These are phyloP conservation scores for Pseudomyrmex cubaensis DNA, from an alignment of 1,140 invertebrate species.

Conservation along the genomic window DNA sequence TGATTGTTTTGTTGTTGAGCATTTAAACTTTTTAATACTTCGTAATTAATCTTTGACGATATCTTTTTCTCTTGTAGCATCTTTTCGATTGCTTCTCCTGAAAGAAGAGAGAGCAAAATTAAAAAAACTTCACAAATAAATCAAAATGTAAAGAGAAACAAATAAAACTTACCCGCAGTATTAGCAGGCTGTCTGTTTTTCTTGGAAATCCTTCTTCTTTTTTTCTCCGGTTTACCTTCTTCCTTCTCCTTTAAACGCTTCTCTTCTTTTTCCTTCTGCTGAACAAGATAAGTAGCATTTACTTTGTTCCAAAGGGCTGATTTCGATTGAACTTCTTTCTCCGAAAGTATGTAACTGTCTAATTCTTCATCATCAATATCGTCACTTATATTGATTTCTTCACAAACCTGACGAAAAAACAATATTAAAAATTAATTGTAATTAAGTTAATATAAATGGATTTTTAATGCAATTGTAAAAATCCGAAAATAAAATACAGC, in stretches of 20 bases:
- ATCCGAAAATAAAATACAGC: not conserved
- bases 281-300: constrained; percentile 93
- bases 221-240: constrained; percentile 92
- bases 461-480: not conserved
- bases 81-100: constrained; percentile 96
- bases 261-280: constrained; percentile 94
- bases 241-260: constrained; percentile 90
- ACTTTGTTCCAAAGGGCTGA: constrained; percentile 93
- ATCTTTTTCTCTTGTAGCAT: constrained; percentile 98
- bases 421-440: not conserved
- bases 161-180: constrained; percentile 87
- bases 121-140: not conserved
- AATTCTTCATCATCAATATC: constrained; percentile 94
- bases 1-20: constrained; percentile 69
- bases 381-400: constrained; percentile 92
- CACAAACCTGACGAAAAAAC: constrained; percentile 75
- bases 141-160: constrained; percentile 28
- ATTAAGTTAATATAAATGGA: not conserved
- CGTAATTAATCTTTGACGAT: constrained; percentile 98
- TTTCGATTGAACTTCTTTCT: constrained; percentile 92
- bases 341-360: constrained; percentile 93
- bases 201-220: constrained; percentile 88
- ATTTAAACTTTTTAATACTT: constrained; percentile 95
- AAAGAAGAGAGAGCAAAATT: constrained; percentile 33
- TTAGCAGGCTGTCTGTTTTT: constrained; percentile 88